Percentiles rank a stretch among this genome's conserved stretches.
phyloP scores from a whole-genome alignment of 2,113 vertebrate species.

The Hiodon alosoides region DNA sequence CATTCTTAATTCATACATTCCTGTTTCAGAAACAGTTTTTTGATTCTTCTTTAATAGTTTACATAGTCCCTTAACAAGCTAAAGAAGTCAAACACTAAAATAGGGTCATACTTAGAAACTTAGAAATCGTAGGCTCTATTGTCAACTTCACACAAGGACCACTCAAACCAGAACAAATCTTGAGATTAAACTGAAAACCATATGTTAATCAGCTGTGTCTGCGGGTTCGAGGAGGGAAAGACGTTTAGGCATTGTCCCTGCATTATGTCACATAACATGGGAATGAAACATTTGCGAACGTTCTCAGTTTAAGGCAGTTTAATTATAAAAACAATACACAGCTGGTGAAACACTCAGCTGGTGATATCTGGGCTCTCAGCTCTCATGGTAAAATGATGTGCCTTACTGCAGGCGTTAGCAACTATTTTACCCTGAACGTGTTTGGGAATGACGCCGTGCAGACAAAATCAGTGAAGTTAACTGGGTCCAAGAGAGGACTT shows the following conservation, averaged over 20 bases:
- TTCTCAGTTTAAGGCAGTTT: background rate
- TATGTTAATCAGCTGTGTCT: slow-evolving; percentile 5
- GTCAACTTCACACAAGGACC: background rate
- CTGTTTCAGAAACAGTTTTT: background rate
- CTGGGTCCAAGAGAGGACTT: background rate
- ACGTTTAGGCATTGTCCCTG: background rate
- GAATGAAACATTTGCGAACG: background rate
- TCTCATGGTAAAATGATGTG: background rate
- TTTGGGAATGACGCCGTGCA: background rate
- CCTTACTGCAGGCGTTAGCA: background rate
- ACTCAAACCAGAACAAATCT: background rate
- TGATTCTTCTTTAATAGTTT: background rate
- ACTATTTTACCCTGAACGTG: background rate
- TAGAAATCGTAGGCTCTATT: background rate
- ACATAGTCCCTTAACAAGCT: background rate
- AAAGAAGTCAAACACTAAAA: background rate
- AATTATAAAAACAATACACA: slow-evolving; percentile 13
- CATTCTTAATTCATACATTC: background rate
- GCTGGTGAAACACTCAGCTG: background rate
- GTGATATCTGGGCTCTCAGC: background rate
- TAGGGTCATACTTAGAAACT: too few relatives aligned
- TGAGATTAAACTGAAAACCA: slow-evolving; percentile 3
- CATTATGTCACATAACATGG: background rate
- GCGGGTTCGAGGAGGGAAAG: background rate
- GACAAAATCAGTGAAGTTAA: slow-evolving; percentile 1